phyloP scores from a whole-genome alignment of 92 coral and sea anemone species.

The Umimayanthus kanabou region DNA sequence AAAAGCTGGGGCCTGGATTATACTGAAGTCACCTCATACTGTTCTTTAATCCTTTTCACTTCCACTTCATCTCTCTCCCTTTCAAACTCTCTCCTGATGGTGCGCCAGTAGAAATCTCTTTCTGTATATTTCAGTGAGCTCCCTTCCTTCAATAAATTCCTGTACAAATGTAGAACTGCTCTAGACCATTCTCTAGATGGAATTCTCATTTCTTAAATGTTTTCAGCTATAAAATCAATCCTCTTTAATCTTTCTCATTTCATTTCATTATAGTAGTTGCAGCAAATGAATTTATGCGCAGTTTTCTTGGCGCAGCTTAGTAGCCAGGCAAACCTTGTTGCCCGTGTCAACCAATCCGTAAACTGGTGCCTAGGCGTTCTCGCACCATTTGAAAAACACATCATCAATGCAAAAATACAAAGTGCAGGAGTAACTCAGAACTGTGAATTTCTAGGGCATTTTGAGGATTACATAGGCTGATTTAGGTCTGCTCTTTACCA shows the following conservation, averaged over 20 bases:
- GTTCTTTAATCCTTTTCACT: slow-evolving; percentile 63
- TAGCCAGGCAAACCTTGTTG: slow-evolving; percentile 32
- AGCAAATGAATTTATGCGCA: slow-evolving; percentile 8
- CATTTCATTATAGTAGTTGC: too few species aligned
- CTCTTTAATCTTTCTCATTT: neutral
- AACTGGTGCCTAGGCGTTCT: slow-evolving; percentile 23
- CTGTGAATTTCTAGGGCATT: neutral
- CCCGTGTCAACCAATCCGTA: slow-evolving; percentile 39
- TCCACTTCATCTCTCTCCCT: slow-evolving; percentile 87
- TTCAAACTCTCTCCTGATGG: slow-evolving; percentile 74
- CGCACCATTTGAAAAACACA: neutral
- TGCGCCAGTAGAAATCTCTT: slow-evolving; percentile 66
- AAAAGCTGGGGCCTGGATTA: neutral
- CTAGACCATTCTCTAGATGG: slow-evolving; percentile 79
- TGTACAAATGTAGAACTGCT: slow-evolving; percentile 62
- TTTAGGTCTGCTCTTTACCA: neutral
- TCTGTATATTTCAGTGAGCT: slow-evolving; percentile 66
- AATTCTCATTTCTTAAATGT: slow-evolving; percentile 47
- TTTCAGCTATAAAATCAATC: too few species aligned
- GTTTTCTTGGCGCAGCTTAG: neutral
- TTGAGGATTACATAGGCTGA: neutral
- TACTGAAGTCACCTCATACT: slow-evolving; percentile 68
- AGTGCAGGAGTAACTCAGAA: neutral
- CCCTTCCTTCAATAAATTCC: slow-evolving; percentile 71
- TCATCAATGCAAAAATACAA: neutral